phyloP scores from a whole-genome alignment of 2,888 invertebrate species.

The Drosophila cyrtoloma region DNA sequence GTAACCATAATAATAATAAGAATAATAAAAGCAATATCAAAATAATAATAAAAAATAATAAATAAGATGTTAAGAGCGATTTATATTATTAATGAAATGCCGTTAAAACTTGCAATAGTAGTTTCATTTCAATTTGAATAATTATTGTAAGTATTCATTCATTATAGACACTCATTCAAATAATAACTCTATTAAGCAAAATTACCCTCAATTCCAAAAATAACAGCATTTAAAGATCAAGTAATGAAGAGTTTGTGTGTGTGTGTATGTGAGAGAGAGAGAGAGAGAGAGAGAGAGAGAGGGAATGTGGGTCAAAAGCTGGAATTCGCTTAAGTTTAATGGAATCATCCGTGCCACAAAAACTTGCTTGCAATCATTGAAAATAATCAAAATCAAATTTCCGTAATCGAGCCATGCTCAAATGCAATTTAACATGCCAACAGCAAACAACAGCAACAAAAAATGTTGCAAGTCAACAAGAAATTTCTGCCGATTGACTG shows the following conservation, averaged over 20 bases:
- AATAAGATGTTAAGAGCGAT: not conserved
- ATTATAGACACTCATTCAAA: conserved; percentile 1
- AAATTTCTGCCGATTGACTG: conserved; percentile 55
- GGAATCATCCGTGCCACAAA: conserved; percentile 12
- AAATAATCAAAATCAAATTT: conserved; percentile 61
- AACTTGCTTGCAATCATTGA: conserved; percentile 40
- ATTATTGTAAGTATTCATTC: not conserved
- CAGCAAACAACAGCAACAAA: conserved; percentile 17
- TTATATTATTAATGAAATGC: not conserved
- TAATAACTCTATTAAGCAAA: conserved; percentile 20
- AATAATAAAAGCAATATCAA: not conserved
- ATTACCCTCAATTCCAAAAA: conserved; percentile 8
- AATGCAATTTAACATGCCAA: conserved; percentile 32
- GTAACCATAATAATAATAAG: not conserved
- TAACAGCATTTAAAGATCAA: conserved; percentile 2
- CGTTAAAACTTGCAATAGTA: not conserved
- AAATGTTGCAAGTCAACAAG: conserved; percentile 65
- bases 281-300: not conserved
- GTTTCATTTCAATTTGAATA: not conserved
- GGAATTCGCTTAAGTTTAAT: conserved; percentile 28
- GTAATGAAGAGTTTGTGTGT: not conserved
- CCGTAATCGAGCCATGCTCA: conserved; percentile 61
- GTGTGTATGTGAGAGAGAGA: not conserved
- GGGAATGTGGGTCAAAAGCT: conserved; percentile 46
- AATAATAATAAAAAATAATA: not conserved